Evolutionary conservation across 2,797 vertebrate genomes (phyloP).

Genomic region (Gorsachius magnificus): DNA sequence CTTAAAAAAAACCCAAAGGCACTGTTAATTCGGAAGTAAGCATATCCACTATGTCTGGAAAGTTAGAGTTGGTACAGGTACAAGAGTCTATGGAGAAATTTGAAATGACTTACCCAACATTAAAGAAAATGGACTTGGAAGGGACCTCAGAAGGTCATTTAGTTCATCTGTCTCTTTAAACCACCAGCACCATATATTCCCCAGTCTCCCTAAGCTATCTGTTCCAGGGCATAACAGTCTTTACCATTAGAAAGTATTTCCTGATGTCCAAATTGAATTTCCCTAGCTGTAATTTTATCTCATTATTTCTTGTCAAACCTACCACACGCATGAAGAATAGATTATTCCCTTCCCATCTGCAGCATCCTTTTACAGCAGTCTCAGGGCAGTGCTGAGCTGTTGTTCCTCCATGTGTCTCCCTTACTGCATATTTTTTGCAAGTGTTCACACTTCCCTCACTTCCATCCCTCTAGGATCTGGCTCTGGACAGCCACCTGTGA

Average conservation of each 20-base stretch:
- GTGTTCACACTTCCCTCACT: not conserved
- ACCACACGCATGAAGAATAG: not conserved
- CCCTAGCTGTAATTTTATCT: conserved; percentile 25
- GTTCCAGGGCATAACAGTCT: not conserved
- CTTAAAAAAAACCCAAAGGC: not conserved
- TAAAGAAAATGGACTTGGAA: not conserved
- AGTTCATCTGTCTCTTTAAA: conserved; percentile 13
- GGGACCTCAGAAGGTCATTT: not conserved
- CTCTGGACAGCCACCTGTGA: not conserved
- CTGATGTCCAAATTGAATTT: conserved; percentile 52
- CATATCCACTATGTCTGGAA: not conserved
- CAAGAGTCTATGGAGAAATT: not conserved
- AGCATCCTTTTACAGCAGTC: not conserved
- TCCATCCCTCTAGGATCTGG: not conserved
- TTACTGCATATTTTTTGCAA: not conserved
- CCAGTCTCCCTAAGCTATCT: not conserved
- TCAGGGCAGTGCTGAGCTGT: not conserved
- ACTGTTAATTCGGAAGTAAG: not conserved
- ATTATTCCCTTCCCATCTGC: conserved; percentile 34
- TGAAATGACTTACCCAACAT: not conserved
- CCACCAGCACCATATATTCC: not conserved
- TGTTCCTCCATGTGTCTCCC: not conserved
- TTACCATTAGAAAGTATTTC: conserved; percentile 42
- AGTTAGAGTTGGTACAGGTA: not conserved
- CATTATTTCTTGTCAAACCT: conserved; percentile 15